phyloP scores from a whole-genome alignment of 2,113 vertebrate species.

The Macaca nemestrina region DNA sequence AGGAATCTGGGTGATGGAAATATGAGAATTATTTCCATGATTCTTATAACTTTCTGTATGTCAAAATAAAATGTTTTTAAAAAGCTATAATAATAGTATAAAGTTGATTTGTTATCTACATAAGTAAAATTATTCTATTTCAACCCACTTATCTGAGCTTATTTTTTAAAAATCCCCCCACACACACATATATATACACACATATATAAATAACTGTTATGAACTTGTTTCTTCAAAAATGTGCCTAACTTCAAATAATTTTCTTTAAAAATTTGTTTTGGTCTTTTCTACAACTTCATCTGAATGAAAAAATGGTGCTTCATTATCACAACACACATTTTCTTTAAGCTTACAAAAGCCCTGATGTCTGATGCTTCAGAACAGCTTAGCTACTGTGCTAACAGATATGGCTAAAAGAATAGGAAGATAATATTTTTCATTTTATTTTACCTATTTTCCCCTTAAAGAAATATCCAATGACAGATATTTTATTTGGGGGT shows the following conservation, averaged over 20 bases:
- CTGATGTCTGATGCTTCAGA: not conserved
- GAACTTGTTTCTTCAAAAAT: not conserved
- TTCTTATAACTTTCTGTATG: not conserved
- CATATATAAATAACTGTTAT: not conserved
- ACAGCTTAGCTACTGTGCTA: not conserved
- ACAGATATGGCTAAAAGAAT: not conserved
- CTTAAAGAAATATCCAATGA: not conserved
- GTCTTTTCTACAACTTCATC: not conserved
- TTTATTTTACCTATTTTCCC: conserved; percentile 24
- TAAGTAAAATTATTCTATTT: not conserved
- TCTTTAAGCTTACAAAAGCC: not conserved
- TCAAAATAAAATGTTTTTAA: not conserved
- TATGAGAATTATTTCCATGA: not conserved
- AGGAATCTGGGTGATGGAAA: not conserved
- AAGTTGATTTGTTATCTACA: not conserved
- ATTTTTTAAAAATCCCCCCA: not conserved
- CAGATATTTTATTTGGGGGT: not conserved
- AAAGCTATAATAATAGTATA: not conserved
- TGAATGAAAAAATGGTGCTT: not conserved
- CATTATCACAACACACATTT: conserved; percentile 12
- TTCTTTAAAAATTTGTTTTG: not conserved
- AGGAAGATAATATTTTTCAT: not conserved
- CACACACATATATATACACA: not conserved
- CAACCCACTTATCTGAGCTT: not conserved
- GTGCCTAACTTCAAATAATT: not conserved